Percentiles rank a stretch among this genome's conserved stretches.
Conservation (phyloP, 2,113 vertebrate genomes). For the Otus sunia region DNA sequence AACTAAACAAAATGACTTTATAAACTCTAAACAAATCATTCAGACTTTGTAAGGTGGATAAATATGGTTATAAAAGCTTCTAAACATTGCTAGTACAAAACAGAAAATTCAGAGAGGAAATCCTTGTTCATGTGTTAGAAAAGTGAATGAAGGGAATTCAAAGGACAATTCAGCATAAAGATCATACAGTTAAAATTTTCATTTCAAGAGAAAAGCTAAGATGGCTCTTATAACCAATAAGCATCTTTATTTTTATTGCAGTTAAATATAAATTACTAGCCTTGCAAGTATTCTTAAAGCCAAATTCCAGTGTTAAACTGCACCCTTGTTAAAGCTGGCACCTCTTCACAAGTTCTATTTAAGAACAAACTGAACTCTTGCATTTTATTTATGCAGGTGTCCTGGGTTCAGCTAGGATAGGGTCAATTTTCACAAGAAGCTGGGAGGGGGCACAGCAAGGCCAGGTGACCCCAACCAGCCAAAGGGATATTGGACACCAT, state of each 20-base stretch:
- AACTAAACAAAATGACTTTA: not conserved
- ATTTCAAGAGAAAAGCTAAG: not conserved
- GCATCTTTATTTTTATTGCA: not conserved
- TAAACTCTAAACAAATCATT: not conserved
- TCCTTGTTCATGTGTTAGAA: not conserved
- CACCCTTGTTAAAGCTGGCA: not conserved
- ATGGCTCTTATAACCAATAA: not conserved
- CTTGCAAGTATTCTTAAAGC: not conserved
- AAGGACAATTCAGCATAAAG: not conserved
- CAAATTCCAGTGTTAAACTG: not conserved
- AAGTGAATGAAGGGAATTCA: not conserved
- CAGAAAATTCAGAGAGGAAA: not conserved
- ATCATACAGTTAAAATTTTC: not conserved
- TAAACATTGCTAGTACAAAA: not conserved
- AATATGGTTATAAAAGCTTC: not conserved
- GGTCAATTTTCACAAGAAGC: no score
- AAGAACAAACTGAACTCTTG: not conserved
- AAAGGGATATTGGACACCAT: no score
- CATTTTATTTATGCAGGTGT: not conserved
- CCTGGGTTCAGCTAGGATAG: no score
- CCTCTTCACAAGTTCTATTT: not conserved
- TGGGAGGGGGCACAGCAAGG: no score
- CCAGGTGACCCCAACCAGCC: no score
- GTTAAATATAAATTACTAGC: not conserved
- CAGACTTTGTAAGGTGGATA: not conserved